Evolutionary conservation across 2,113 vertebrate genomes (phyloP).

Genomic region (Bagarius yarrelli): DNA sequence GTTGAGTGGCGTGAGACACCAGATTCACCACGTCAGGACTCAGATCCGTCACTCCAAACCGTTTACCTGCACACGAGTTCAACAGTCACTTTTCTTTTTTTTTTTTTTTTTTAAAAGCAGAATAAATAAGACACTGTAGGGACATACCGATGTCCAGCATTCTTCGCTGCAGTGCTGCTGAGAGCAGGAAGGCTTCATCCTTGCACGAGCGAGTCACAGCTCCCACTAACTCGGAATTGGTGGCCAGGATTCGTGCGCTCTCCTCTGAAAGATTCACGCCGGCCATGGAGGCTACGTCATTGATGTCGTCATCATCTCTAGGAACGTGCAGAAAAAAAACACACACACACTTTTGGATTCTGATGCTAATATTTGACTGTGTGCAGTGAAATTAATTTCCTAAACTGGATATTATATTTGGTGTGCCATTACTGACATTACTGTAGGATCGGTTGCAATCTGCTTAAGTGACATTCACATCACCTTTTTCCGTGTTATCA

Average conservation of each 20-base stretch:
- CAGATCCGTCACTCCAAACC: slow-evolving; percentile 86
- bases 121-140: neutral
- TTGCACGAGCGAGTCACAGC: slow-evolving; percentile 91
- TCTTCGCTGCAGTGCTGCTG: slow-evolving; percentile 80
- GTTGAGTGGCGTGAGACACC: slow-evolving; percentile 90
- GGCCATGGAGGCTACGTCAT: slow-evolving; percentile 96
- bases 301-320: slow-evolving; percentile 97
- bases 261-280: slow-evolving; percentile 96
- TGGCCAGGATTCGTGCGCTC: slow-evolving; percentile 91
- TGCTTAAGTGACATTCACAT: no score
- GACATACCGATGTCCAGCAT: slow-evolving; percentile 89
- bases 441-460: no score
- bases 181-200: slow-evolving; percentile 89
- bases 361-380: no score
- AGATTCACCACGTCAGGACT: slow-evolving; percentile 88
- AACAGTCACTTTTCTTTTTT: neutral
- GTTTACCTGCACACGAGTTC: slow-evolving; percentile 74
- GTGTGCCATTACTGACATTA: no score
- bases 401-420: no score
- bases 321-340: neutral
- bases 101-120: no score
- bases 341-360: neutral
- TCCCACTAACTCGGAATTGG: slow-evolving; percentile 91
- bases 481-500: no score
- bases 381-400: no score